These are phyloP conservation scores for Blastobasis lacticolella DNA, from an alignment of 2,888 invertebrate genomes.

Conservation along the genomic window DNA sequence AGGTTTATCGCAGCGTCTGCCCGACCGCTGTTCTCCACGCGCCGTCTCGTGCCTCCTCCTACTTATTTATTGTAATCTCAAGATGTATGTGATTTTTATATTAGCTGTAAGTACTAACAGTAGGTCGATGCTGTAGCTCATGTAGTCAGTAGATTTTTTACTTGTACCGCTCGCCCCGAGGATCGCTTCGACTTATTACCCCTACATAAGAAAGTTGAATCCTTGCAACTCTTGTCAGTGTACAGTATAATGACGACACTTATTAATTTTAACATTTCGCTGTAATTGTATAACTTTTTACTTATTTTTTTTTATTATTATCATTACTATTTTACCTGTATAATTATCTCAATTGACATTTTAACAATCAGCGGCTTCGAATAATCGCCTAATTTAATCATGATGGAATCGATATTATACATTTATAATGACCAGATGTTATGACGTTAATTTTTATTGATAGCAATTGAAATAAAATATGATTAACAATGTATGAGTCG, in stretches of 20 bases:
- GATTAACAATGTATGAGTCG: conserved; percentile 43
- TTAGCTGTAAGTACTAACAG: conserved; percentile 62
- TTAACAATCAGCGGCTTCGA: conserved; percentile 39
- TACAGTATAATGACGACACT: conserved; percentile 15
- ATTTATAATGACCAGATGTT: conserved; percentile 16
- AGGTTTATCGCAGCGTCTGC: conserved; percentile 48
- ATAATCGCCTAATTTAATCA: conserved; percentile 54
- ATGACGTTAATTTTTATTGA: conserved; percentile 43
- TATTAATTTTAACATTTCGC: conserved; percentile 1
- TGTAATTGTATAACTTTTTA: not conserved
- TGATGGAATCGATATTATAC: conserved; percentile 45
- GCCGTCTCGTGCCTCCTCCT: conserved; percentile 58
- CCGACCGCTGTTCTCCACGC: conserved; percentile 57
- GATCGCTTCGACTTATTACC: conserved; percentile 64
- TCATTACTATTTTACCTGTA: conserved; percentile 20
- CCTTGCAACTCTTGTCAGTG: conserved; percentile 29
- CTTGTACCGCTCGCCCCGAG: conserved; percentile 23
- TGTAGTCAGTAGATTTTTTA: conserved; percentile 26
- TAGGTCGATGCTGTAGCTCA: conserved; percentile 22
- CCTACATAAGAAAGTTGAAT: conserved; percentile 59
- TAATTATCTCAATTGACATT: conserved; percentile 40
- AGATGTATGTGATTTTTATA: conserved; percentile 67
- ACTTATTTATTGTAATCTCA: conserved; percentile 65
- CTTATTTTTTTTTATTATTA: conserved; percentile 11
- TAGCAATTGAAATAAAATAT: conserved; percentile 56